A percentile compares a stretch with the other conserved stretches of the same genome.
phyloP scores from a whole-genome alignment of 2,888 invertebrate genomes.

The Baronia brevicornis region DNA sequence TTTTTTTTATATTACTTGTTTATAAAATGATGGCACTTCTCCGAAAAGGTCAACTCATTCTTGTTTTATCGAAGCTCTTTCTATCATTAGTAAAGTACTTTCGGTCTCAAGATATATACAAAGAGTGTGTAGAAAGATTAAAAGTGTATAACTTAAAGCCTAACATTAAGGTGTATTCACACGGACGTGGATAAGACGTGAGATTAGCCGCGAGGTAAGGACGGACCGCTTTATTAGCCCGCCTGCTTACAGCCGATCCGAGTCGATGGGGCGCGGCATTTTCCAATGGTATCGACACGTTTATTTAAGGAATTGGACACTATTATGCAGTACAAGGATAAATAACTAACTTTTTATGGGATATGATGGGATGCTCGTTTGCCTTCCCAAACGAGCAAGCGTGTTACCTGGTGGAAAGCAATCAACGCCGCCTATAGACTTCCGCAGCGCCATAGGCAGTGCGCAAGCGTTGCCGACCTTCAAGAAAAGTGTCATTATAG shows the following conservation, averaged over 20 bases:
- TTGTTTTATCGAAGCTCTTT: too few relatives aligned
- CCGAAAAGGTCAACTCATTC: too few relatives aligned
- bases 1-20: too few relatives aligned
- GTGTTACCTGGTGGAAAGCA: too few relatives aligned
- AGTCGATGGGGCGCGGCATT: conserved; percentile 19
- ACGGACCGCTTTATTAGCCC: conserved; percentile 54
- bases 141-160: conserved; percentile 20
- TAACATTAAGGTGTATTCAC: conserved; percentile 39
- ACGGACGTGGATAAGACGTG: conserved; percentile 29
- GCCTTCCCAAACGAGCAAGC: too few relatives aligned
- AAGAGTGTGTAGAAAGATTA: conserved; percentile 7
- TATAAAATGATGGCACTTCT: too few relatives aligned
- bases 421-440: too few relatives aligned
- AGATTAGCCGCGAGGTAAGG: conserved; percentile 49
- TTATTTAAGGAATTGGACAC: not conserved
- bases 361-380: not conserved
- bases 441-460: too few relatives aligned
- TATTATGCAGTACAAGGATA: not conserved
- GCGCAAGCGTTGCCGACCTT: too few relatives aligned
- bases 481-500: too few relatives aligned
- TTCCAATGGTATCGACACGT: conserved; percentile 24
- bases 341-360: not conserved
- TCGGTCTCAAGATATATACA: not conserved
- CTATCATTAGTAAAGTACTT: not conserved
- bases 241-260: conserved; percentile 33